Percentiles rank a stretch among this genome's conserved stretches.
These are phyloP conservation scores for Brenthis daphne DNA, from an alignment of 2,888 invertebrate genomes.

Conservation along the genomic window DNA sequence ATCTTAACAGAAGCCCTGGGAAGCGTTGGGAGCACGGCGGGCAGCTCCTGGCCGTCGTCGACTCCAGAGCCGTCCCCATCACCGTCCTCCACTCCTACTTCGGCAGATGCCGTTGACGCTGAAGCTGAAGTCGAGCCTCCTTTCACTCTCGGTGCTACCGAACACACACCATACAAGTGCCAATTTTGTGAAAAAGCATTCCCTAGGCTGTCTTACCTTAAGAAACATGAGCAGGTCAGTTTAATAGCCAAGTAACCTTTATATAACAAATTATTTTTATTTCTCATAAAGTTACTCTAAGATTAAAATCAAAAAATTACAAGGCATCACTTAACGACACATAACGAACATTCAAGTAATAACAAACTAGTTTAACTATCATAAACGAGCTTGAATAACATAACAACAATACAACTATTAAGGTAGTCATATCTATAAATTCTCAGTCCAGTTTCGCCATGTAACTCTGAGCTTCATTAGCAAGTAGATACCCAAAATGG, in stretches of 20 bases:
- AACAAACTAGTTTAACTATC: conserved; percentile 40
- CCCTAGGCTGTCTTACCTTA: conserved; percentile 91
- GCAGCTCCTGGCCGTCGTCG: conserved; percentile 86
- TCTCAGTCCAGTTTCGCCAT: conserved; percentile 70
- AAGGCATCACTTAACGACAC: conserved; percentile 14
- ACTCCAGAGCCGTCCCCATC: conserved; percentile 83
- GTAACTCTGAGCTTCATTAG: conserved; percentile 74
- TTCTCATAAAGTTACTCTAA: neutral
- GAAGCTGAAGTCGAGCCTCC: conserved; percentile 84
- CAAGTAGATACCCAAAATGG: conserved; percentile 80
- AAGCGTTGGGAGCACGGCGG: conserved; percentile 84
- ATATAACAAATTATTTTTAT: conserved; percentile 2
- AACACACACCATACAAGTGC: conserved; percentile 92
- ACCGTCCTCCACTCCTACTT: conserved; percentile 85
- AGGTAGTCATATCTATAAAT: conserved; percentile 70
- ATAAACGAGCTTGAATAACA: conserved; percentile 61
- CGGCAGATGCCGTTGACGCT: conserved; percentile 84
- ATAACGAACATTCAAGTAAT: conserved; percentile 21
- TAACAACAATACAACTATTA: conserved; percentile 63
- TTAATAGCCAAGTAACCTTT: neutral
- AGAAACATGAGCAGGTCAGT: conserved; percentile 95
- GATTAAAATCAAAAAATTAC: conserved; percentile 21
- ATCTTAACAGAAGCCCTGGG: conserved; percentile 83
- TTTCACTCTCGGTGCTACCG: conserved; percentile 86
- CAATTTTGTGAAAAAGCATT: conserved; percentile 96